A percentile compares a stretch with the other conserved stretches of the same genome.
Evolutionary conservation across 2,888 invertebrate genomes (phyloP).

Genomic region (Rhagonycha fulva): DNA sequence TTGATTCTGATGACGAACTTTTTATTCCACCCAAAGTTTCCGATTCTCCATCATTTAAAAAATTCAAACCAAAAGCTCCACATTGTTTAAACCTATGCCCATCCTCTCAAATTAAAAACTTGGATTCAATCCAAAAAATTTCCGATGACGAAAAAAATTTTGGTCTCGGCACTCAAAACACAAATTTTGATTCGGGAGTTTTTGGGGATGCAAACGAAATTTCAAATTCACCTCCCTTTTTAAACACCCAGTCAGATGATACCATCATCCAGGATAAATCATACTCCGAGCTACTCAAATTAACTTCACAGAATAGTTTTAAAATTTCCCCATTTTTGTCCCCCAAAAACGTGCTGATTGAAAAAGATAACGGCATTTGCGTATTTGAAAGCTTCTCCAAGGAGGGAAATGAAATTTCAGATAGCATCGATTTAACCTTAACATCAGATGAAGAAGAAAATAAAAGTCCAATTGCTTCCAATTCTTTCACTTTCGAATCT

Average conservation of each 20-base stretch:
- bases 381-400: constrained; percentile 42
- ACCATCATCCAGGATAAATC: background rate
- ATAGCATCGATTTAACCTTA: background rate
- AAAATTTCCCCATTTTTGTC: background rate
- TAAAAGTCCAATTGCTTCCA: background rate
- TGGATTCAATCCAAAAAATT: background rate
- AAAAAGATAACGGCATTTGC: constrained; percentile 38
- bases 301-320: background rate
- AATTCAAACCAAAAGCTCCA: background rate
- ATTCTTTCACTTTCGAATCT: background rate
- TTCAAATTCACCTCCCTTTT: background rate
- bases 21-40: background rate
- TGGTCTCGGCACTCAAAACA: background rate
- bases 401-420: constrained; percentile 9
- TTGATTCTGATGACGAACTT: constrained; percentile 43
- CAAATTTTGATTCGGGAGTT: background rate
- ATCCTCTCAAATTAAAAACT: background rate
- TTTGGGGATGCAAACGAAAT: background rate
- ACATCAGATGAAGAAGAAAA: constrained; percentile 11
- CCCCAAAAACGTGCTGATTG: background rate
- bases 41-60: background rate
- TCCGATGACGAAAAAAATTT: background rate
- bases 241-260: background rate
- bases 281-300: background rate
- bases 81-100: background rate